Percentiles rank a stretch among this genome's conserved stretches.
Evolutionary conservation across 2,113 vertebrate species (phyloP).

Genomic region (Cettia cetti): DNA sequence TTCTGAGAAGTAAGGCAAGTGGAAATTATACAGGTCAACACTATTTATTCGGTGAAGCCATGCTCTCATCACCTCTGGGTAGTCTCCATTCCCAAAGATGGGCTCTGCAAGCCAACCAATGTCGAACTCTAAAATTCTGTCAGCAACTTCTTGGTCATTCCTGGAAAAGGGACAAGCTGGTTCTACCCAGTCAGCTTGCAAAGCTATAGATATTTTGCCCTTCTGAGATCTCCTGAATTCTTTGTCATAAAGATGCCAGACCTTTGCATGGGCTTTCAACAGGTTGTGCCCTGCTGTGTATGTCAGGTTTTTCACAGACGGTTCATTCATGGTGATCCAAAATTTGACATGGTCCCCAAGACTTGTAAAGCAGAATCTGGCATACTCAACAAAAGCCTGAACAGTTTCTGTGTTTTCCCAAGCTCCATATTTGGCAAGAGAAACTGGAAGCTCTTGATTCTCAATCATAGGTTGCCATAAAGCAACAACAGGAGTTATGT

Average conservation of each 20-base stretch:
- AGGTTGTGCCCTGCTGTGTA: conserved; percentile 86
- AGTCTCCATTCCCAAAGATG: conserved; percentile 90
- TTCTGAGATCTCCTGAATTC: conserved; percentile 83
- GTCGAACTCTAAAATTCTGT: conserved; percentile 86
- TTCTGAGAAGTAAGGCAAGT: conserved; percentile 88
- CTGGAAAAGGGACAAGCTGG: conserved; percentile 88
- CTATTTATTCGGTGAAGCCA: conserved; percentile 84
- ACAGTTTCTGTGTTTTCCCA: conserved; percentile 86
- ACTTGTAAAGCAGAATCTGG: conserved; percentile 84
- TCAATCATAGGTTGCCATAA: conserved; percentile 84
- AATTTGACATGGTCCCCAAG: conserved; percentile 85
- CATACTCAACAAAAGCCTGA: conserved; percentile 85
- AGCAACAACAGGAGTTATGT: conserved; percentile 89
- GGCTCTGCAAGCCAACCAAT: conserved; percentile 94
- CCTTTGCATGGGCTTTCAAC: conserved; percentile 86
- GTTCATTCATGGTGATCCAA: conserved; percentile 94
- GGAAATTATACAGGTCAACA: conserved; percentile 73
- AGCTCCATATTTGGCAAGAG: conserved; percentile 75
- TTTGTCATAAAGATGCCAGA: conserved; percentile 86
- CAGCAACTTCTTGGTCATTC: conserved; percentile 83
- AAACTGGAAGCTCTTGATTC: conserved; percentile 81
- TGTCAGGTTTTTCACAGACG: conserved; percentile 80
- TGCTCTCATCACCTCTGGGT: conserved; percentile 85
- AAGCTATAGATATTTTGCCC: conserved; percentile 86
- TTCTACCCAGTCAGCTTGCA: conserved; percentile 94